Percentiles rank a stretch among this genome's conserved stretches.
phyloP scores from a whole-genome alignment of 2,797 vertebrate genomes.

The Pseudochirops corinnae region DNA sequence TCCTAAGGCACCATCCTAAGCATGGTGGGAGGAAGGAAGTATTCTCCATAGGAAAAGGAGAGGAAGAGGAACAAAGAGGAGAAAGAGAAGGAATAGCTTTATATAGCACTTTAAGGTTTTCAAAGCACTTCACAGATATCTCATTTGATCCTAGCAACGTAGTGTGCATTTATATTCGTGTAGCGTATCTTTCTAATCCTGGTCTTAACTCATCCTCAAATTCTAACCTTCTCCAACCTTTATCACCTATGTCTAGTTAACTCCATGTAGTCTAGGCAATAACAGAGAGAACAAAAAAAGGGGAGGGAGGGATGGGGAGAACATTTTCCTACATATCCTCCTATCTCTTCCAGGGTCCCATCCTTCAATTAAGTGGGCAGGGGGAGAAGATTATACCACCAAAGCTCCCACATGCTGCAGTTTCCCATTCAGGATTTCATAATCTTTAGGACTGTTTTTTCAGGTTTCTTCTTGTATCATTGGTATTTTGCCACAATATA shows the following conservation, averaged over 20 bases:
- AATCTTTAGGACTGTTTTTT: neutral
- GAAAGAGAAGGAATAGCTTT: neutral
- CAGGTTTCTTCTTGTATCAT: neutral
- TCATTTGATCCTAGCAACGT: neutral
- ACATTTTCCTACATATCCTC: neutral
- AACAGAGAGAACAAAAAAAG: neutral
- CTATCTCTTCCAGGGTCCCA: neutral
- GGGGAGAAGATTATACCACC: neutral
- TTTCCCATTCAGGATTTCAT: neutral
- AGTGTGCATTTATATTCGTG: neutral
- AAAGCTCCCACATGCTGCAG: neutral
- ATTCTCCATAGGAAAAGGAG: neutral
- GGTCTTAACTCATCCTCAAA: neutral
- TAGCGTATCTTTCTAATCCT: neutral
- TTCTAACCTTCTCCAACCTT: neutral
- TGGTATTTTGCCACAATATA: neutral
- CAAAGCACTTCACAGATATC: neutral
- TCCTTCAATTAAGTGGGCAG: neutral
- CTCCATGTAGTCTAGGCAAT: neutral
- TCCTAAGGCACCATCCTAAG: neutral
- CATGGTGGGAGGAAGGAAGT: neutral
- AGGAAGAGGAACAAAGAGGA: neutral
- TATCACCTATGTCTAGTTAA: neutral
- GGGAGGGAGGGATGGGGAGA: neutral
- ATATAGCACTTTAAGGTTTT: neutral